Conservation (phyloP, 2,888 invertebrate species). For the Chironomus tentans region DNA sequence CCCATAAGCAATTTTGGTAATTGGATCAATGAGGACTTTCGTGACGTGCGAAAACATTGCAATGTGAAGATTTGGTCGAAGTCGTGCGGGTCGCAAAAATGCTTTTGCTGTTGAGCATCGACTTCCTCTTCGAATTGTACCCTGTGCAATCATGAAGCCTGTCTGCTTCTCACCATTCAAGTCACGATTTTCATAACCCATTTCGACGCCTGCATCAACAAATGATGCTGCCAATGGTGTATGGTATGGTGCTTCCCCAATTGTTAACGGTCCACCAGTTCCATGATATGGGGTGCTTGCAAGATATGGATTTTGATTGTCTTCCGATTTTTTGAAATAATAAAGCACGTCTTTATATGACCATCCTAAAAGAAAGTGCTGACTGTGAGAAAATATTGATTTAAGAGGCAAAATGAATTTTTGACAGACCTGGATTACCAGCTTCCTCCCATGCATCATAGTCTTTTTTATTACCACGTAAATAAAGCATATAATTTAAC, state of each 20-base stretch:
- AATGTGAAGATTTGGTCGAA: constrained; percentile 74
- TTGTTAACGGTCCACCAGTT: constrained; percentile 71
- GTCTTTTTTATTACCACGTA: constrained; percentile 80
- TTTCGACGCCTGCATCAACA: constrained; percentile 70
- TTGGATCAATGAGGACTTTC: constrained; percentile 61
- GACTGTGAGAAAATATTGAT: not conserved
- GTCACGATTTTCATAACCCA: constrained; percentile 79
- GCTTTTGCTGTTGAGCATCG: constrained; percentile 85
- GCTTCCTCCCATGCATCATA: constrained; percentile 82
- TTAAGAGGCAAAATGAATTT: not conserved
- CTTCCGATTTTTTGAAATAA: constrained; percentile 87
- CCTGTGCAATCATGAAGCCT: constrained; percentile 84
- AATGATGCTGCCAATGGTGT: constrained; percentile 75
- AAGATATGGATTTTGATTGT: constrained; percentile 77
- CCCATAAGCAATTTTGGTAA: constrained; percentile 68
- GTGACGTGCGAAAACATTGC: constrained; percentile 75
- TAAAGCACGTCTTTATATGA: constrained; percentile 66
- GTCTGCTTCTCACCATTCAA: constrained; percentile 79
- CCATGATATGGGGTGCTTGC: constrained; percentile 69
- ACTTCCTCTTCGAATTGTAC: constrained; percentile 66
- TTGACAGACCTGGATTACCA: constrained; percentile 53
- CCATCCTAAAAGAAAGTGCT: constrained; percentile 54
- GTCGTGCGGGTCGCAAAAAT: constrained; percentile 68
- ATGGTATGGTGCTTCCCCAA: constrained; percentile 78
- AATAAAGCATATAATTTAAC: constrained; percentile 84